These are phyloP conservation scores for Pyralis farinalis DNA, from an alignment of 2,888 invertebrate genomes.

Conservation along the genomic window DNA sequence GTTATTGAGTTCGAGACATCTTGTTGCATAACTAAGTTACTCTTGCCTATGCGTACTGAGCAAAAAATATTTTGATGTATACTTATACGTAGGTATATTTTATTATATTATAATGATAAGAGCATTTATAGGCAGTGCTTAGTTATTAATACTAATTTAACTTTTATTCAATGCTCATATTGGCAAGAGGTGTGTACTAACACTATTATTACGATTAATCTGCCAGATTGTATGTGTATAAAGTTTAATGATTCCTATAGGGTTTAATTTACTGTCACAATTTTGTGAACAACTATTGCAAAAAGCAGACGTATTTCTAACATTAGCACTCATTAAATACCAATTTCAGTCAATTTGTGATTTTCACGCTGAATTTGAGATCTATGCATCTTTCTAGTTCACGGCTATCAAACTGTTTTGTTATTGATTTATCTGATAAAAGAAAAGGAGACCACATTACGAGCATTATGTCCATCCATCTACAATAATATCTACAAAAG, in stretches of 20 bases:
- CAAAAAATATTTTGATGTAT: background rate
- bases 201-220: constrained; percentile 3
- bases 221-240: background rate
- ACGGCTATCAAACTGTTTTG: too few species aligned
- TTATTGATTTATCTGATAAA: too few species aligned
- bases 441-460: background rate
- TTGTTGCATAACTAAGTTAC: background rate
- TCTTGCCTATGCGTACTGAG: background rate
- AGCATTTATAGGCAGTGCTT: constrained; percentile 53
- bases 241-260: too few species aligned
- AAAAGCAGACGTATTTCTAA: constrained; percentile 7
- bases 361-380: background rate
- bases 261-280: too few species aligned
- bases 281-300: background rate
- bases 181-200: constrained; percentile 42
- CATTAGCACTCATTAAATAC: background rate
- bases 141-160: constrained; percentile 25
- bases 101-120: constrained; percentile 13
- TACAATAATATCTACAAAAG: too few species aligned
- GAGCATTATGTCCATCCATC: background rate
- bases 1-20: too few species aligned
- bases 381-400: background rate
- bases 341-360: background rate
- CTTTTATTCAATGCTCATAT: constrained; percentile 27
- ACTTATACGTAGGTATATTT: background rate